Conservation (phyloP, 2,888 invertebrate genomes). For the Dryobota labecula region DNA sequence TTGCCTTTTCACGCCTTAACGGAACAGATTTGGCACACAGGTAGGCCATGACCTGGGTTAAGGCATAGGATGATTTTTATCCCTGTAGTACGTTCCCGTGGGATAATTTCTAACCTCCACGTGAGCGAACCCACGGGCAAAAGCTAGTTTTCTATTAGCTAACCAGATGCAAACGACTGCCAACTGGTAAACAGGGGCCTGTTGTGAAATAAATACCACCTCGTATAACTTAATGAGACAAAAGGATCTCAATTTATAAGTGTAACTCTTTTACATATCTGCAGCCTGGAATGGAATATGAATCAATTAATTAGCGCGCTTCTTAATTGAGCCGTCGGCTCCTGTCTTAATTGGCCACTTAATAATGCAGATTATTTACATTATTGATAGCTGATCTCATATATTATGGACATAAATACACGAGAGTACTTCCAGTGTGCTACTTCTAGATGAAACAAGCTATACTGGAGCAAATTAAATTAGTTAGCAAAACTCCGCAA, state of each 20-base stretch:
- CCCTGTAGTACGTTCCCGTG: not conserved
- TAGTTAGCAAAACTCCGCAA: too few relatives aligned
- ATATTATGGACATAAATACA: not conserved
- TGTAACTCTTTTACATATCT: slow-evolving; percentile 14
- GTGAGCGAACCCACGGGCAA: not conserved
- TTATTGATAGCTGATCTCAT: slow-evolving; percentile 27
- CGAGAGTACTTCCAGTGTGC: not conserved
- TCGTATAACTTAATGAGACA: not conserved
- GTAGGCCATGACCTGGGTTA: not conserved
- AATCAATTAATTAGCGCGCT: slow-evolving; percentile 46
- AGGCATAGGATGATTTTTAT: not conserved
- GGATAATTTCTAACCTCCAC: not conserved
- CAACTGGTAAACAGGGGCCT: not conserved
- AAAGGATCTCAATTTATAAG: slow-evolving; percentile 11
- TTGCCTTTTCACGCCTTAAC: not conserved
- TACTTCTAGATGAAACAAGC: not conserved
- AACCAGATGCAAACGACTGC: too few relatives aligned
- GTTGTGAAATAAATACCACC: too few relatives aligned
- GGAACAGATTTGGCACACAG: not conserved
- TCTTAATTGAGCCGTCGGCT: slow-evolving; percentile 45
- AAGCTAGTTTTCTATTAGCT: not conserved
- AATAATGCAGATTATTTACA: slow-evolving; percentile 50
- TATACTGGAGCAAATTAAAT: too few relatives aligned
- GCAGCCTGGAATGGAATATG: slow-evolving; percentile 22
- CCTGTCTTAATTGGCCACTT: slow-evolving; percentile 50